Evolutionary conservation across 2,888 invertebrate species (phyloP), one percentile per base, ranked within the genome.

Genomic region (Morpho helenor): DNA sequence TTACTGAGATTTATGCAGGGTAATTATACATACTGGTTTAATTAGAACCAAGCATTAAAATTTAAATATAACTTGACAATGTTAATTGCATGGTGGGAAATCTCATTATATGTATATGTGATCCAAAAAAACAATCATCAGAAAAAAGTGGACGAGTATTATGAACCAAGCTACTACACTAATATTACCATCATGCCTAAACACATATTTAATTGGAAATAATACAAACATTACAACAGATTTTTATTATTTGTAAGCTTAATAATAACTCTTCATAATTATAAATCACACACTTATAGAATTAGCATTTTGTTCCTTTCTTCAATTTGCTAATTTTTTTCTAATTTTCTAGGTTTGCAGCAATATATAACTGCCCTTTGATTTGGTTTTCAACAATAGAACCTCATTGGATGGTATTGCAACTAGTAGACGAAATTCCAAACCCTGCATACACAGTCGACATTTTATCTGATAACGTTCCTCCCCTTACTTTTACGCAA

Each of bases 381-480:
- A 65, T 70, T 22, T 70, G 68, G 68, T 52, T 67, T 4, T 66
- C 66, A 7, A 57, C 69, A 7, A 10, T 61, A 7, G 68, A 69
- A 31, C 64, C 66, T 2, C 77, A 81, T 51, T 76, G 74, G 63
- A 65, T 73, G 67, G 65, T 80, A 0, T 51, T 80, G 16, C 57
- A 66, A 7, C 59, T 81, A 22, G 67, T 86, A 0, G 86, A 84
- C 9, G 77, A 77, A 46, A 43, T 60, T 1, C 62, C 76, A 0
- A 82, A 80, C 59, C 83, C 87, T 2, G 72, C 82, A 0, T 82
- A 81, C 52, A 68, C 69, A 0, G 59, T 71, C 0, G 74, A 77
- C 42, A 52, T 63, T 0, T 49, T 67, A n/a, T 70, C 75, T 0
- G 7, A 55, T 0, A 67, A 66, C n/a, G 2, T 68, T 0, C 66